These are phyloP conservation scores for Drosophila subquinaria DNA, from an alignment of 2,888 invertebrate species.

Conservation along the genomic window DNA sequence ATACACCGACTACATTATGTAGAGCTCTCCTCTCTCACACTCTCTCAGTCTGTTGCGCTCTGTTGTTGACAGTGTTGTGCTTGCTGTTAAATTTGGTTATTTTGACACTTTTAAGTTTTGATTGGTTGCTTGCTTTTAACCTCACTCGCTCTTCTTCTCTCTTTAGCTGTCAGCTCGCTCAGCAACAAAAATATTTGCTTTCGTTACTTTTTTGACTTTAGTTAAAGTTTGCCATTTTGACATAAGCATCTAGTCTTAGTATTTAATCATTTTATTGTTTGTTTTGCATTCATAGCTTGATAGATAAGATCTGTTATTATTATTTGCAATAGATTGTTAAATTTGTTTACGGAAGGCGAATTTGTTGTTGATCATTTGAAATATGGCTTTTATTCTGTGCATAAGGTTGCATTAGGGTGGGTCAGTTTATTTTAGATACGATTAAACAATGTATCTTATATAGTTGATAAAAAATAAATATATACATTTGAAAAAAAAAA, in stretches of 20 bases:
- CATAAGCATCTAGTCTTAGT: background rate
- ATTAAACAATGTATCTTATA: too few relatives aligned
- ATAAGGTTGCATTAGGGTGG: background rate
- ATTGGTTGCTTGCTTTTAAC: slow-evolving; percentile 4
- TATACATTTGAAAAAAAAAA: background rate
- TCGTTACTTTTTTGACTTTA: slow-evolving; percentile 2
- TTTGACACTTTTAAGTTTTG: background rate
- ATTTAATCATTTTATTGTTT: background rate
- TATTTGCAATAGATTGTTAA: background rate
- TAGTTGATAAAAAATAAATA: too few relatives aligned
- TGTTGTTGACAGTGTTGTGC: background rate
- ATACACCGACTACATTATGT: background rate
- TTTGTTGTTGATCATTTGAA: background rate
- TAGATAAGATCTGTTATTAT: background rate
- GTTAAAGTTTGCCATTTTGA: slow-evolving; percentile 5
- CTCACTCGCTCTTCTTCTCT: background rate
- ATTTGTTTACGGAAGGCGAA: background rate
- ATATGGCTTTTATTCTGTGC: background rate
- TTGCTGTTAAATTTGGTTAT: background rate
- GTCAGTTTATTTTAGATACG: background rate
- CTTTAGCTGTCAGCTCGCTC: background rate
- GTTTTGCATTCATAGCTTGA: slow-evolving; percentile 1
- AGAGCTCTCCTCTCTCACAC: background rate
- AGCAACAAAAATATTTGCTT: slow-evolving; percentile 5
- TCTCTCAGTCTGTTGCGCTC: background rate